These are phyloP conservation scores for Pagrus major DNA, from an alignment of 2,113 vertebrate genomes.

Conservation along the genomic window DNA sequence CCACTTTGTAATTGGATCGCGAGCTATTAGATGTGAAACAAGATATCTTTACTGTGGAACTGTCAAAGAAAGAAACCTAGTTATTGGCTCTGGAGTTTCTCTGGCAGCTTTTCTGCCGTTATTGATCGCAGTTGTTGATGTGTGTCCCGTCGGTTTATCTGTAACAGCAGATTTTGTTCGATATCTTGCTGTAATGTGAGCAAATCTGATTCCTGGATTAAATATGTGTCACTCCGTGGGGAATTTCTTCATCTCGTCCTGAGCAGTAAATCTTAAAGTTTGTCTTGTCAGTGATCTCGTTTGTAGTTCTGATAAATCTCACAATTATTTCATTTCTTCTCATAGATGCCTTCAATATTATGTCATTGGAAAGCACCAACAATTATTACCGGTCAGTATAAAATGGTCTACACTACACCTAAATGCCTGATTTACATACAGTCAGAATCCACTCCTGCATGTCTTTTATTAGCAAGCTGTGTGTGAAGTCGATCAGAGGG, in stretches of 20 bases:
- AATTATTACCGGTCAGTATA: constrained; percentile 96
- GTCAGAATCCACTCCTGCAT: neutral
- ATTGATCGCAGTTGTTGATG: constrained; percentile 15
- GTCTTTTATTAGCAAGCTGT: neutral
- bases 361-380: constrained; percentile 88
- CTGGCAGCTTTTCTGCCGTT: constrained; percentile 2
- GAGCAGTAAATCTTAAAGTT: neutral
- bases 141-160: constrained; percentile 10
- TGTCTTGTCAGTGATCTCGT: neutral
- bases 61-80: constrained; percentile 21
- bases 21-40: constrained; percentile 57
- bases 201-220: constrained; percentile 21
- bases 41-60: constrained; percentile 39
- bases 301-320: neutral
- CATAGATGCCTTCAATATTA: constrained; percentile 95
- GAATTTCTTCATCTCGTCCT: neutral
- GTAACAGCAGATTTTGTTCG: neutral
- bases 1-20: constrained; percentile 47
- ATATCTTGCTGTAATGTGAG: constrained; percentile 25
- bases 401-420: neutral
- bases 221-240: neutral
- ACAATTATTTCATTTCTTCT: constrained; percentile 54
- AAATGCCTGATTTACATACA: neutral
- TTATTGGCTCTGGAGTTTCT: constrained; percentile 22
- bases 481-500: constrained; percentile 7